Base-by-base conservation (phyloP, 2,113 vertebrate genomes). In the Aptenodytes patagonicus region DNA sequence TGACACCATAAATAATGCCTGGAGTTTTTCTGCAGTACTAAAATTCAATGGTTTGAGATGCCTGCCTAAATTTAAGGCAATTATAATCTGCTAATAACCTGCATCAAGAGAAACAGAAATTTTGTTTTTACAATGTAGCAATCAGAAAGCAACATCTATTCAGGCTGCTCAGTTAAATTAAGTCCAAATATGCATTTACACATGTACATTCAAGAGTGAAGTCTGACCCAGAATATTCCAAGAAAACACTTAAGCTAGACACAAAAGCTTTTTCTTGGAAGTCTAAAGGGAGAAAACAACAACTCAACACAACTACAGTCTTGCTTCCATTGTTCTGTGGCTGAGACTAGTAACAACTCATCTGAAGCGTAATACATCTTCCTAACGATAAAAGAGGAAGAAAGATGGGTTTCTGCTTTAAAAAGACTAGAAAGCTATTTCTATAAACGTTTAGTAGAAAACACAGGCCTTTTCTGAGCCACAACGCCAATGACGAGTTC, bases 291-390 rank as follows among this genome's bases (percentile, higher is more conserved):
- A 83, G 16, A 81, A 75, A 47, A 24, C 29, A 71, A 64, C 54
- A 79, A 54, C 12, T 72, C 34, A 66, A 86, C 5, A 76, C 17
- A 87, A 61, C 17, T 51, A 47, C 8, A 75, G 29, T 61, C 65
- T 55, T 40, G 54, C 34, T 89, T 84, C 72, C 55, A 44, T 7
- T 78, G 11, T 42, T 82, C 61, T 49, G 32, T 40, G 47, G 10
- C 38, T 78, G 9, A 8, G 3, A 75, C 22, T 32, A 71, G 1
- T 9, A 78, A 52, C 20, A 61, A 29, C 24, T 62, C 65, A 44
- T 13, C 6, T 89, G 57, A 66, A 82, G 21, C 0, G 0, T 9
- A 76, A 31, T 25, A 17, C 2, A 1, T 22, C 26, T 25, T 75
- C 14, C 46, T 44, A 60, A 58, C 11, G 13, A 77, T 6, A 75